Base-by-base conservation (phyloP, 2,888 invertebrate genomes). In the Drosophila greeni region DNA sequence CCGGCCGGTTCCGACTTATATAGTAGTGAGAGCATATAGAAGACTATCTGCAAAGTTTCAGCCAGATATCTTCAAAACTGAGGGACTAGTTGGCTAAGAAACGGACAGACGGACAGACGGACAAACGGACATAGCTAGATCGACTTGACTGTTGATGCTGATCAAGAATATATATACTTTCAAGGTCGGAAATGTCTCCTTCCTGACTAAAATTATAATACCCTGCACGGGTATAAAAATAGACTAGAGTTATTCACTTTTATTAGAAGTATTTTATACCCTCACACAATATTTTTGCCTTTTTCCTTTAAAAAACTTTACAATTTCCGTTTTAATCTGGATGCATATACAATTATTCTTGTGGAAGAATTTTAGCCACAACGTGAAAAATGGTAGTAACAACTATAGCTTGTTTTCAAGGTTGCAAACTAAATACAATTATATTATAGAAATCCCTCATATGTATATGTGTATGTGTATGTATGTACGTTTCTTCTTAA, bases 231-330 rank as follows among this genome's bases (percentile, higher is more conserved):
- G n/a, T n/a, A n/a, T n/a, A 31, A 5, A 45, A 45, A 1, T 2
- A 8, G 29, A 47, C 45, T 47, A 47, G 45, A 47, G 45, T 47
- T 47, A 47, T 47, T 47, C 18, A 45, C 20, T 31, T 47, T 47
- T 47, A 47, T 47, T 47, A 31, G 14, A 47, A 47, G 45, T 47
- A 47, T 47, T 47, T 47, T 11, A 51, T 56, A 55, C 55, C 55
- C 55, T 51, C 29, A 55, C 62, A 56, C 52, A 52, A 20, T 12
- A 20, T 12, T 56, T 56, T 56, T 37, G 52, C 39, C 53, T 18
- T 52, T 52, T 23, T 52, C 37, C 56, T 52, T 56, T 56, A 52
- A 52, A 31, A 51, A 52, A 56, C 37, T 56, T 56, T 56, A 56
- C 29, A 29, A 29, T 51, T 51, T 51, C 37, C 52, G 29, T 56